These are phyloP conservation scores for Acestrorhynchus altus DNA, from an alignment of 2,797 vertebrate genomes.

Conservation along the genomic window DNA sequence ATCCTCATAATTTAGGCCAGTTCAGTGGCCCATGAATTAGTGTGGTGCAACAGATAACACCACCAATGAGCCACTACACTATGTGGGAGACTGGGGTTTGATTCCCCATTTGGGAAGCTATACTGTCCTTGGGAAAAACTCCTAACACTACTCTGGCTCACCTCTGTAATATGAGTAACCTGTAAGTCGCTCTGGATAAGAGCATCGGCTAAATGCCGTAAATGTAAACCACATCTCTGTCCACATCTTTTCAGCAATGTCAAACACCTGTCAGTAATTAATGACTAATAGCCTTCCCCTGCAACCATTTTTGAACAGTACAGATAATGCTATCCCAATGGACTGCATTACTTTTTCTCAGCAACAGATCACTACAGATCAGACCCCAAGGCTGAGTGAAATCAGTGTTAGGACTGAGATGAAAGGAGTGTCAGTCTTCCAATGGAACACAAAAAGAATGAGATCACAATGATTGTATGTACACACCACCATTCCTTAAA, in stretches of 20 bases:
- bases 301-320: conserved; percentile 34
- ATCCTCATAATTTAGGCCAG: no score
- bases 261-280: conserved; percentile 51
- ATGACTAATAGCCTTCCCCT: conserved; percentile 48
- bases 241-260: conserved; percentile 17
- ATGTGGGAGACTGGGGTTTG: no score
- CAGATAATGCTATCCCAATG: conserved; percentile 29
- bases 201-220: no score
- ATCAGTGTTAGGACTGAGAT: conserved; percentile 15
- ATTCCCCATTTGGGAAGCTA: no score
- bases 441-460: not conserved
- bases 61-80: no score
- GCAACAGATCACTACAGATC: conserved; percentile 2
- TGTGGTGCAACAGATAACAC: no score
- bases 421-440: conserved; percentile 22
- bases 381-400: not conserved
- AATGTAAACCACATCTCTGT: not conserved
- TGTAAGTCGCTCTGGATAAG: no score
- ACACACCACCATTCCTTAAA: not conserved
- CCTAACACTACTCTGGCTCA: no score
- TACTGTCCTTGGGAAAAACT: no score
- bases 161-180: no score
- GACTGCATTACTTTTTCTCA: conserved; percentile 14
- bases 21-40: no score
- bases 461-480: not conserved